phyloP scores from a whole-genome alignment of 2,113 vertebrate genomes.

The Semnornis frantzii region DNA sequence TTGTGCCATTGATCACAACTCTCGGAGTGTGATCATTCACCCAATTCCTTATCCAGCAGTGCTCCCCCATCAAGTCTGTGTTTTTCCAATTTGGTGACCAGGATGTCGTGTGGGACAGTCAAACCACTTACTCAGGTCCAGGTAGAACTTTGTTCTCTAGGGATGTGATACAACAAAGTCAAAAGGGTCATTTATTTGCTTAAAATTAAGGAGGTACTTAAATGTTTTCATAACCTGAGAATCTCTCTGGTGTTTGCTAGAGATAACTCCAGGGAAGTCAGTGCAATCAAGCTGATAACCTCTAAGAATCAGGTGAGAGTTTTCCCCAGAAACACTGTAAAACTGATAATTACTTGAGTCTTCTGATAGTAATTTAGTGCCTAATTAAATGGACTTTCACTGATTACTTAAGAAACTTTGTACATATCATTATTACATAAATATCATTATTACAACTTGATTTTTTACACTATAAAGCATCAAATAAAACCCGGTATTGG shows the following conservation, averaged over 20 bases:
- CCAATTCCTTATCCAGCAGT: too few species aligned
- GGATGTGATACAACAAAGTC: neutral
- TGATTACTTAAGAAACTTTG: neutral
- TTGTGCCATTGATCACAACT: too few species aligned
- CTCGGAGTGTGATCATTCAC: too few species aligned
- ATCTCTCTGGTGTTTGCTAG: neutral
- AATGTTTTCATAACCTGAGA: neutral
- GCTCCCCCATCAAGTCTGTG: too few species aligned
- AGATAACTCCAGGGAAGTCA: neutral
- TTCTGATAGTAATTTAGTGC: neutral
- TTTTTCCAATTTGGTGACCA: too few species aligned
- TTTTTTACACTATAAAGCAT: neutral
- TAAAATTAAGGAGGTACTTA: neutral
- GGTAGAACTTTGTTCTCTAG: neutral
- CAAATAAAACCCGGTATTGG: neutral
- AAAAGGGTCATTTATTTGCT: neutral
- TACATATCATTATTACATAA: neutral
- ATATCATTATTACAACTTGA: neutral
- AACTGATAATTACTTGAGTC: constrained; percentile 7
- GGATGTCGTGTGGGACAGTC: too few species aligned
- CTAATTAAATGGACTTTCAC: constrained; percentile 24
- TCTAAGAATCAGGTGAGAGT: neutral
- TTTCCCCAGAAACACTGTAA: constrained; percentile 4
- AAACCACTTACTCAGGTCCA: too few species aligned
- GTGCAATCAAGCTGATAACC: neutral